Conservation (phyloP, 2,888 invertebrate species). For the Doris montereyensis region DNA sequence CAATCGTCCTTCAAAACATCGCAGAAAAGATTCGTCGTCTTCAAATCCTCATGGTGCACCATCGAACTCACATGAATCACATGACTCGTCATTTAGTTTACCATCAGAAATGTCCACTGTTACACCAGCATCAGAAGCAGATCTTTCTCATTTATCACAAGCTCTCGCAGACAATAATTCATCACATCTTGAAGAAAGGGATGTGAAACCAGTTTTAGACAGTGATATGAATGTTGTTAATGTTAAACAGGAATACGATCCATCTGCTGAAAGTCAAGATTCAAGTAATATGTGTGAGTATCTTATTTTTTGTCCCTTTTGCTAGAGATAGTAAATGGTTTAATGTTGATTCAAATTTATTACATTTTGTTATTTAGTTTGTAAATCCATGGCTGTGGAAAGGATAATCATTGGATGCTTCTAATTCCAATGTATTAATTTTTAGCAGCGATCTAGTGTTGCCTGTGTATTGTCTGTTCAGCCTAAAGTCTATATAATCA, state of each 20-base stretch:
- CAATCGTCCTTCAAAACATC: constrained; percentile 32
- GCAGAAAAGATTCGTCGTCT: constrained; percentile 13
- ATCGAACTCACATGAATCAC: constrained; percentile 27
- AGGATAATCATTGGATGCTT: no score
- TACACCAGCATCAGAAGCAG: constrained; percentile 32
- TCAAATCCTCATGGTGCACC: constrained; percentile 25
- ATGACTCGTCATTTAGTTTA: constrained; percentile 27
- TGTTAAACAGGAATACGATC: constrained; percentile 38
- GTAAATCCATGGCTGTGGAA: no score
- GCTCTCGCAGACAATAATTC: constrained; percentile 33
- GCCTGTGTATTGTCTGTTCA: no score
- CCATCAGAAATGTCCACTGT: constrained; percentile 16
- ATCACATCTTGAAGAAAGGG: constrained; percentile 24
- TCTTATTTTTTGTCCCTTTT: no score
- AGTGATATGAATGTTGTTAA: constrained; percentile 36
- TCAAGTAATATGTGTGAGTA: no score
- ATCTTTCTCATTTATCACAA: constrained; percentile 32
- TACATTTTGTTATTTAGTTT: no score
- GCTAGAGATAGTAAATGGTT: no score
- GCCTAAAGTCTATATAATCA: no score
- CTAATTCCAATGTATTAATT: no score
- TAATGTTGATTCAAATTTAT: no score
- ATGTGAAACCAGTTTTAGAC: constrained; percentile 36
- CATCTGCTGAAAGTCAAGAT: neutral
- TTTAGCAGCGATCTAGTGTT: no score